Evolutionary conservation across 1,140 invertebrate genomes (phyloP).

Genomic region (Anastrepha obliqua): DNA sequence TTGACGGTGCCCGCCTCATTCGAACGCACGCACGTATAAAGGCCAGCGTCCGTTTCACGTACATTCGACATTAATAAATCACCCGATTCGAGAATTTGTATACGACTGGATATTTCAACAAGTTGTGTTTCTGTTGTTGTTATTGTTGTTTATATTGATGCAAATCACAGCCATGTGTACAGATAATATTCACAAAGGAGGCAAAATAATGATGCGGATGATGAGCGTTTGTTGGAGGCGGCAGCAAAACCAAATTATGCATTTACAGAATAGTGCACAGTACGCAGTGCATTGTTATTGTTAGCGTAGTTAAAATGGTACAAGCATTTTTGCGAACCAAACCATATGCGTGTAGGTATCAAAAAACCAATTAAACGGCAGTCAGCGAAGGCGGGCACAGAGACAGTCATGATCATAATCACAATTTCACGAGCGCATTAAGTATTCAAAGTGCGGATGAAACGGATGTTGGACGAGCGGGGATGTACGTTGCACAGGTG

Average conservation of each 20-base stretch:
- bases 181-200: neutral
- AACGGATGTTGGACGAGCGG: neutral
- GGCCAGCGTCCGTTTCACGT: slow-evolving; percentile 86
- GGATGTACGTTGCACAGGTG: neutral
- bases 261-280: neutral
- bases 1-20: slow-evolving; percentile 92
- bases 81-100: slow-evolving; percentile 89
- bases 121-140: slow-evolving; percentile 68
- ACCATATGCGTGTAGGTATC: neutral
- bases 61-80: slow-evolving; percentile 91
- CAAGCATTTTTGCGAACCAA: neutral
- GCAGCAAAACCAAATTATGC: neutral
- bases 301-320: neutral
- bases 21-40: slow-evolving; percentile 90
- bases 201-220: slow-evolving; percentile 8
- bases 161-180: neutral
- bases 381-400: neutral
- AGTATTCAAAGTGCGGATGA: slow-evolving; percentile 21
- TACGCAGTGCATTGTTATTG: neutral
- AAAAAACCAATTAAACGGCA: slow-evolving; percentile 6
- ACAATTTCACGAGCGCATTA: slow-evolving; percentile 27
- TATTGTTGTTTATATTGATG: slow-evolving; percentile 35
- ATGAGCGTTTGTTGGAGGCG: neutral
- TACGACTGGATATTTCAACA: slow-evolving; percentile 78
- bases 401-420: slow-evolving; percentile 12